Evolutionary conservation across 2,113 vertebrate genomes (phyloP).

Genomic region (Isurus oxyrinchus): DNA sequence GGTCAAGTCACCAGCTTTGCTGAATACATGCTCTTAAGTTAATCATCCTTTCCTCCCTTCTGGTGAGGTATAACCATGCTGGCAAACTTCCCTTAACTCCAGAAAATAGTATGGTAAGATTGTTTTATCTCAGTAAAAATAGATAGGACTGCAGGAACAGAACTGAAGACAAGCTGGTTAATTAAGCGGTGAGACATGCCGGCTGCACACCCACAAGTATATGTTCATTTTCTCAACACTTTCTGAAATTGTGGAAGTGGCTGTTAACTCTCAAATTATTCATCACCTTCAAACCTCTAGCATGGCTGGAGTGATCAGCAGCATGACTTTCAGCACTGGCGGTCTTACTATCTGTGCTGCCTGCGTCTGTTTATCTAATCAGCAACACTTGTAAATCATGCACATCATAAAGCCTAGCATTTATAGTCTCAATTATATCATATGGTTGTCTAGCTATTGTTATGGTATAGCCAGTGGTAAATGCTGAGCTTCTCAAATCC

Average conservation of each 20-base stretch:
- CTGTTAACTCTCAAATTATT: neutral
- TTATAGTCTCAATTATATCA: neutral
- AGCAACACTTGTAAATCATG: neutral
- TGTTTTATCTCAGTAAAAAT: conserved; percentile 1
- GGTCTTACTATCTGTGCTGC: neutral
- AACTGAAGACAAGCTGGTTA: neutral
- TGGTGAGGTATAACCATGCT: neutral
- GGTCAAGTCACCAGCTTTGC: neutral
- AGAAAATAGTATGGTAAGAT: conserved; percentile 1
- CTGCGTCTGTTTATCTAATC: neutral
- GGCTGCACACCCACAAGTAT: neutral
- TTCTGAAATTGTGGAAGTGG: neutral
- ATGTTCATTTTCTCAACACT: neutral
- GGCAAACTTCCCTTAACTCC: neutral
- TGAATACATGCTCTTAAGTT: neutral
- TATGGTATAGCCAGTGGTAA: too few species aligned
- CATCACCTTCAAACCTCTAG: neutral
- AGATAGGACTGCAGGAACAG: neutral
- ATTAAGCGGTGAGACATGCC: neutral
- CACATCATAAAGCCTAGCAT: neutral
- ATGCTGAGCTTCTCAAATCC: too few species aligned
- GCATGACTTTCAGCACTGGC: neutral
- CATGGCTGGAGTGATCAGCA: neutral
- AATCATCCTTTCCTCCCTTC: neutral
- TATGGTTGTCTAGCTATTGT: neutral